Evolutionary conservation across 2,113 vertebrate genomes (phyloP).

Genomic region (Onychostruthus taczanowskii): DNA sequence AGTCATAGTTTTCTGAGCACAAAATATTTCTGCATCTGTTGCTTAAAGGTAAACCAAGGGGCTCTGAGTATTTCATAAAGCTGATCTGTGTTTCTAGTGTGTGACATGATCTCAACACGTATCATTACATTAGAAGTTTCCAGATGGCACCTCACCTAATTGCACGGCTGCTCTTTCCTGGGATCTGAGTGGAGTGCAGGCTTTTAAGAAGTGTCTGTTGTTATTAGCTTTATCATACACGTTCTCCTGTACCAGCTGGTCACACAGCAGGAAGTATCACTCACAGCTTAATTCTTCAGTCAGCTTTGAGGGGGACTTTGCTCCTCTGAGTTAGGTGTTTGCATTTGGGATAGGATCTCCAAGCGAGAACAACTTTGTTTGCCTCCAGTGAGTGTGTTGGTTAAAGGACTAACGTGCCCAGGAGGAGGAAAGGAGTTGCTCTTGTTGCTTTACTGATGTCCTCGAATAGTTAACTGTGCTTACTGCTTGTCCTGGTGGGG

Average conservation of each 20-base stretch:
- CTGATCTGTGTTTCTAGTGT: not conserved
- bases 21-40: not conserved
- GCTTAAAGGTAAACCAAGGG: not conserved
- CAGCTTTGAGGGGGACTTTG: not conserved
- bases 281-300: not conserved
- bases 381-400: not conserved
- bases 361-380: not conserved
- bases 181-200: not conserved
- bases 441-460: not conserved
- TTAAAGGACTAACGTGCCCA: not conserved
- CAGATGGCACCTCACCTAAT: not conserved
- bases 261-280: not conserved
- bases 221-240: not conserved
- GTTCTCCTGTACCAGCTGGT: not conserved
- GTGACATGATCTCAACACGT: not conserved
- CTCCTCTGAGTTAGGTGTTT: not conserved
- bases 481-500: not conserved
- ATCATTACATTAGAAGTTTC: not conserved
- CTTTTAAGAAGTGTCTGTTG: not conserved
- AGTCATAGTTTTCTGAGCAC: not conserved
- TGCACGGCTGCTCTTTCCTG: not conserved
- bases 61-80: not conserved
- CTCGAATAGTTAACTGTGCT: not conserved
- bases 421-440: not conserved
- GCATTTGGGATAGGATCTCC: constrained; percentile 20